These are phyloP conservation scores for Netelia melanura DNA, from an alignment of 2,888 invertebrate genomes.

Conservation along the genomic window DNA sequence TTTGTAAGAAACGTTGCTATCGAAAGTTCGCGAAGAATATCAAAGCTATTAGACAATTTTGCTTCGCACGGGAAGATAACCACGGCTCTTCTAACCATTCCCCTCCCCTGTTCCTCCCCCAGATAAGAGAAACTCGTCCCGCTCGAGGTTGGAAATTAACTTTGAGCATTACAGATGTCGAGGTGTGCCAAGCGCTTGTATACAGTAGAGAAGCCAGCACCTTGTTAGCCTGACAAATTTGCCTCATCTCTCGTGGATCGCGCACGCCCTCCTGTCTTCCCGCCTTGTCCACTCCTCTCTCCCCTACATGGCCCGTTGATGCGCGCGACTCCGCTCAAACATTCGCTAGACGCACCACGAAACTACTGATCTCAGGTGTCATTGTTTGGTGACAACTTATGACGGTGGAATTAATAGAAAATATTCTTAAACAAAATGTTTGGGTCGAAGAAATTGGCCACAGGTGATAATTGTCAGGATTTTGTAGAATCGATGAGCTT, in stretches of 20 bases:
- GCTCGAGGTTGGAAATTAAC: constrained; percentile 77
- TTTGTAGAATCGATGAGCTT: too few relatives aligned
- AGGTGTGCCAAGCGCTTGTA: constrained; percentile 75
- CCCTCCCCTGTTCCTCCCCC: neutral
- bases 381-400: too few relatives aligned
- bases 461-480: too few relatives aligned
- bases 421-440: too few relatives aligned
- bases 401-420: too few relatives aligned
- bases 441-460: too few relatives aligned
- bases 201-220: constrained; percentile 79
- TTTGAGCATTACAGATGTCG: constrained; percentile 82
- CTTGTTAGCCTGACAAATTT: constrained; percentile 84
- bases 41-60: too few relatives aligned
- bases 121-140: constrained; percentile 46
- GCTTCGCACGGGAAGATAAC: neutral
- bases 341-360: too few relatives aligned
- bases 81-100: too few relatives aligned
- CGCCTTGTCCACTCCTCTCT: constrained; percentile 5
- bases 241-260: constrained; percentile 74
- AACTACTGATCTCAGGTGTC: too few relatives aligned
- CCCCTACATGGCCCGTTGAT: neutral
- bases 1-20: too few relatives aligned
- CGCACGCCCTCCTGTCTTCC: constrained; percentile 2
- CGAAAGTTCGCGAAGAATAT: too few relatives aligned
- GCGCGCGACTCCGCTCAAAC: neutral